Evolutionary conservation across 2,888 invertebrate genomes (phyloP).

Genomic region (Ornithoptera alexandrae): DNA sequence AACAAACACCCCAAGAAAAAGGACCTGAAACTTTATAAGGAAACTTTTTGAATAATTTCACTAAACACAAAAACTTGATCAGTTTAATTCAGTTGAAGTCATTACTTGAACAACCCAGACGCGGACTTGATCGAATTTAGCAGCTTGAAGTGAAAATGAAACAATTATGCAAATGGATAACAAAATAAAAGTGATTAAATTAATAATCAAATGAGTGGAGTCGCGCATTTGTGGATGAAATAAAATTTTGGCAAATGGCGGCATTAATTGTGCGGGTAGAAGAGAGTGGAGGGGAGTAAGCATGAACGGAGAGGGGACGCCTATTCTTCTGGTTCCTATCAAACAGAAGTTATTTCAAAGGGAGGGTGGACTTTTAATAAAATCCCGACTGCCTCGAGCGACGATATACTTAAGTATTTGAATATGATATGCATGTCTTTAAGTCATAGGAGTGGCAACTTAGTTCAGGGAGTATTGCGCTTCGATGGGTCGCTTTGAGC

Average conservation of each 20-base stretch:
- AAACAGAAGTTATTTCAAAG: conserved; percentile 75
- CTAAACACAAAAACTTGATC: neutral
- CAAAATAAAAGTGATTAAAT: conserved; percentile 78
- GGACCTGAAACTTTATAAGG: too few relatives aligned
- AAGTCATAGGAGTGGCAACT: conserved; percentile 57
- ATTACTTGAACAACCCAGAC: conserved; percentile 59
- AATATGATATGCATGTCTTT: conserved; percentile 59
- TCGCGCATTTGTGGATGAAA: conserved; percentile 69
- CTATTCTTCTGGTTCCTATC: conserved; percentile 63
- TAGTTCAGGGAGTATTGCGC: conserved; percentile 51
- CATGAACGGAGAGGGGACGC: conserved; percentile 33
- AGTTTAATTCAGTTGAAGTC: conserved; percentile 56
- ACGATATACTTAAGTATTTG: conserved; percentile 63
- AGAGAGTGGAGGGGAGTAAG: conserved; percentile 37
- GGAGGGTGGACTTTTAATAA: conserved; percentile 75
- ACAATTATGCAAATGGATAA: conserved; percentile 75
- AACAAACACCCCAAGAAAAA: too few relatives aligned
- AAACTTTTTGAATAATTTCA: too few relatives aligned
- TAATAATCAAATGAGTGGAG: conserved; percentile 76
- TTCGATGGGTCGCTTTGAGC: conserved; percentile 53
- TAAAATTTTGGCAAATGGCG: conserved; percentile 73
- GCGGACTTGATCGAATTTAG: conserved; percentile 63
- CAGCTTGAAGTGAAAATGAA: conserved; percentile 68
- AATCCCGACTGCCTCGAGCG: conserved; percentile 70
- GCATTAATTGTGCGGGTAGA: conserved; percentile 66